Conservation (phyloP, 2,797 vertebrate genomes). For the Phaenicophaeus curvirostris region DNA sequence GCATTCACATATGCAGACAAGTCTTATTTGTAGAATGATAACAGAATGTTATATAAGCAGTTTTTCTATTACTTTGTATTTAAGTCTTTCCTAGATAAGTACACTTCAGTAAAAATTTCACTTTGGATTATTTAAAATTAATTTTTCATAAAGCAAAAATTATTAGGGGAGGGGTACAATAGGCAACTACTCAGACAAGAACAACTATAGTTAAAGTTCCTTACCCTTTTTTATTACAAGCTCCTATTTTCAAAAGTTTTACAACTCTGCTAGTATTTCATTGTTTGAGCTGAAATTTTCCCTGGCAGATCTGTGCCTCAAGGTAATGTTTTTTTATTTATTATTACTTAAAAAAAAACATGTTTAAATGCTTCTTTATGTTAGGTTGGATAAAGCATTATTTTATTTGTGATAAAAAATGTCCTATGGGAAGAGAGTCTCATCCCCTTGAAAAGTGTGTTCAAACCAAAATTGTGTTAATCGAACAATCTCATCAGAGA, state of each 20-base stretch:
- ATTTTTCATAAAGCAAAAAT: not conserved
- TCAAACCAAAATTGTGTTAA: not conserved
- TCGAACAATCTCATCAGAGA: not conserved
- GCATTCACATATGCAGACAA: not conserved
- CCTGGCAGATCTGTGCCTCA: not conserved
- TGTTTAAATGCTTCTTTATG: not conserved
- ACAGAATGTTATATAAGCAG: not conserved
- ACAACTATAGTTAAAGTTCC: not conserved
- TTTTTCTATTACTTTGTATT: not conserved
- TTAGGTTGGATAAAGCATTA: not conserved
- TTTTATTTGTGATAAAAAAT: not conserved
- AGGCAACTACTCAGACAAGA: not conserved
- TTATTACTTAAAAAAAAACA: not conserved
- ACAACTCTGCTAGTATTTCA: constrained; percentile 7
- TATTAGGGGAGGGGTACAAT: not conserved
- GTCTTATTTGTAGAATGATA: not conserved
- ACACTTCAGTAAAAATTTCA: not conserved
- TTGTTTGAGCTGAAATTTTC: constrained; percentile 14
- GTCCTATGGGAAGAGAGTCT: not conserved
- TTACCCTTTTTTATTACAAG: not conserved
- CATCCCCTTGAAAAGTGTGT: not conserved
- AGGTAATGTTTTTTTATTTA: not conserved
- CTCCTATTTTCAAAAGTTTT: constrained; percentile 9
- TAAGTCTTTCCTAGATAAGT: not conserved
- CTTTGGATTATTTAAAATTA: not conserved